Percentiles rank a stretch among this genome's conserved stretches.
Evolutionary conservation across 2,797 vertebrate species (phyloP).

Genomic region (Halcyon chelicuti): DNA sequence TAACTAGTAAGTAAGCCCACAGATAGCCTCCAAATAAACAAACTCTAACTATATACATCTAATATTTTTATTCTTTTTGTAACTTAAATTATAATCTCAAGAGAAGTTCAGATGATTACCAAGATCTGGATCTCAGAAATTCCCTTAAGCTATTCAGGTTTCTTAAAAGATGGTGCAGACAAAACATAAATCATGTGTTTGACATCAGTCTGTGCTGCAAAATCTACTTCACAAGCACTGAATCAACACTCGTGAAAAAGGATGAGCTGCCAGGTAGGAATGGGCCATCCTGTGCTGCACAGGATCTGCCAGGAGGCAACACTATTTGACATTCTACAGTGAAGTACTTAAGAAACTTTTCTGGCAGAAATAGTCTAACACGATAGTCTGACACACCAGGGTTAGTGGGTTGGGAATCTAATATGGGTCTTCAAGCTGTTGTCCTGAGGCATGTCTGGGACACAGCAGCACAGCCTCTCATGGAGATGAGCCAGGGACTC

Average conservation of each 20-base stretch:
- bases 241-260: background rate
- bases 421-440: too few species aligned
- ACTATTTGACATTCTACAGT: background rate
- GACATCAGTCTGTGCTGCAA: background rate
- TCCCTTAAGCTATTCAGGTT: background rate
- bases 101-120: background rate
- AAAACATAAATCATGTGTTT: background rate
- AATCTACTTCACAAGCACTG: background rate
- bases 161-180: background rate
- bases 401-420: too few species aligned
- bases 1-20: background rate
- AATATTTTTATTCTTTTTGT: background rate
- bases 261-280: background rate
- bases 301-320: background rate
- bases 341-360: background rate
- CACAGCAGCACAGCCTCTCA: too few species aligned
- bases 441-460: too few species aligned
- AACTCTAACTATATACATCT: background rate
- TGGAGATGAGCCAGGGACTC: too few species aligned
- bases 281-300: background rate
- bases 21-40: background rate
- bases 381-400: too few species aligned
- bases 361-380: background rate
- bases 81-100: background rate
- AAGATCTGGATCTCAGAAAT: background rate